A percentile compares a stretch with the other conserved stretches of the same genome.
phyloP scores from a whole-genome alignment of 2,113 vertebrate species.

The Eretmochelys imbricata region DNA sequence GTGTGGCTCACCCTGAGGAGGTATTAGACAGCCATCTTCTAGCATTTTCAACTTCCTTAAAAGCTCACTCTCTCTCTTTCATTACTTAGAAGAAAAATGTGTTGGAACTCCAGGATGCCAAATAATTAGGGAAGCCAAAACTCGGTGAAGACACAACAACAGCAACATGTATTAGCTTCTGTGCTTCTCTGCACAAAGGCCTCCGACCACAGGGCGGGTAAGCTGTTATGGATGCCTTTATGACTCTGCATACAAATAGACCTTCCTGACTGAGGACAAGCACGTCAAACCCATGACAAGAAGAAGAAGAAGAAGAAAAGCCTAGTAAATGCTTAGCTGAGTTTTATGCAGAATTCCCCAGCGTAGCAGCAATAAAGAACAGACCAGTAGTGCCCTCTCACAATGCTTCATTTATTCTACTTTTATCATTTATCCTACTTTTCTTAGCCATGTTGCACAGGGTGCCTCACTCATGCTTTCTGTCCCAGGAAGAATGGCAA shows the following conservation, averaged over 20 bases:
- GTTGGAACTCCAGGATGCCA: accelerated
- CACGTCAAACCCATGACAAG: neutral
- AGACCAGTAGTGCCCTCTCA: neutral
- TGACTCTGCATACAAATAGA: accelerated
- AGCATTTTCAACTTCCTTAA: neutral
- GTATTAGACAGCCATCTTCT: neutral
- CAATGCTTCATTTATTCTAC: neutral
- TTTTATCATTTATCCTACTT: neutral
- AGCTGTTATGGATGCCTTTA: accelerated
- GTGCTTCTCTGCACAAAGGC: neutral
- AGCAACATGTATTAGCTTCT: accelerated
- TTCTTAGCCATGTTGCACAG: neutral
- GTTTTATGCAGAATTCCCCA: neutral
- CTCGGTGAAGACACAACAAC: neutral
- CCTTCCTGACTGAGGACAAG: neutral
- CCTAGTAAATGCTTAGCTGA: neutral
- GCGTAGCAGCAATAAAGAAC: neutral
- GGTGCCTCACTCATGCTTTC: too few relatives aligned
- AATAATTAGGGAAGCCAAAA: neutral
- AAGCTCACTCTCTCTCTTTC: neutral
- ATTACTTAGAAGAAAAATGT: neutral
- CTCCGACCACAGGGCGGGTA: accelerated
- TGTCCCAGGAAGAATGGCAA: neutral
- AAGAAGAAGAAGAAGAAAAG: neutral
- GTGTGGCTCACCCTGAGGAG: neutral